phyloP scores from a whole-genome alignment of 1,140 invertebrate species.

The Dryas iulia region DNA sequence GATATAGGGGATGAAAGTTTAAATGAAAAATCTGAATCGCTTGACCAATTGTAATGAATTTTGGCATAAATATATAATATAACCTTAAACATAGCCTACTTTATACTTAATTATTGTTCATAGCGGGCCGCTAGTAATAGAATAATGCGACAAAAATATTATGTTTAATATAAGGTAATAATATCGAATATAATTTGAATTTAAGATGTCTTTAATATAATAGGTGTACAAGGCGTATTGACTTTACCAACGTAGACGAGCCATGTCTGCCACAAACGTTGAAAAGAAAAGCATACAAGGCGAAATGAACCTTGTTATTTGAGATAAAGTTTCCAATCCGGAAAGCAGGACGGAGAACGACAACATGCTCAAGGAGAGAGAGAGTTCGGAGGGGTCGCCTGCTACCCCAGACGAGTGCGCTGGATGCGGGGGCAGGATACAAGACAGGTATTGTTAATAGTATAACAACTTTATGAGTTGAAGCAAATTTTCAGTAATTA shows the following conservation, averaged over 20 bases:
- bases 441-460: conserved; percentile 53
- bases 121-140: no score
- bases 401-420: conserved; percentile 72
- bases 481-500: no score
- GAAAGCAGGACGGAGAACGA: conserved; percentile 48
- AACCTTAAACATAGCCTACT: no score
- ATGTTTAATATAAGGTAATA: no score
- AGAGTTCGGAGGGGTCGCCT: conserved; percentile 68
- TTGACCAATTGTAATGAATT: no score
- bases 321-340: conserved; percentile 57
- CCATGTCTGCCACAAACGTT: conserved; percentile 50
- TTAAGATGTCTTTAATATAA: neutral
- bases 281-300: conserved; percentile 37
- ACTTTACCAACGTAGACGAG: conserved; percentile 40
- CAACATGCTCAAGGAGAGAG: conserved; percentile 75
- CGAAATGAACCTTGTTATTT: conserved; percentile 65
- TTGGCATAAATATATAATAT: no score
- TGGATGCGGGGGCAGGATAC: conserved; percentile 75
- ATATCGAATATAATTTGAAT: no score
- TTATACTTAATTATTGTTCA: no score
- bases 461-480: no score
- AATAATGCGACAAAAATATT: no score
- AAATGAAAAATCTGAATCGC: no score
- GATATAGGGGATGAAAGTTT: no score
- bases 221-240: conserved; percentile 32